These are phyloP conservation scores for Scarus forsteni DNA, from an alignment of 2,797 vertebrate species.

Conservation along the genomic window DNA sequence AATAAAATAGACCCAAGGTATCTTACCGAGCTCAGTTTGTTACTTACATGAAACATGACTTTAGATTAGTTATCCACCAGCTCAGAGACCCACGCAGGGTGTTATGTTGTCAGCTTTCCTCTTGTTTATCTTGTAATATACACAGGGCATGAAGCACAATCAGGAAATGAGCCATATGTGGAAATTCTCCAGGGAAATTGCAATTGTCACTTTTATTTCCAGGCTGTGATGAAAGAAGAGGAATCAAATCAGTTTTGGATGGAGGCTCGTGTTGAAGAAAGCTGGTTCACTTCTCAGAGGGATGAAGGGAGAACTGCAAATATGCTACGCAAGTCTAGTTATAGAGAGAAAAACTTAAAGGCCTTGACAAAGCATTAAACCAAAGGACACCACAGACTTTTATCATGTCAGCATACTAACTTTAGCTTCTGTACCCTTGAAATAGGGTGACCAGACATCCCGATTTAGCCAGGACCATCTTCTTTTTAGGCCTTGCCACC, in stretches of 20 bases:
- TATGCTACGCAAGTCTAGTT: no score
- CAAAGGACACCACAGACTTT: no score
- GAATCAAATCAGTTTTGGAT: constrained; percentile 17
- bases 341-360: no score
- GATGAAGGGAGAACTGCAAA: background rate
- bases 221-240: constrained; percentile 19
- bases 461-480: no score
- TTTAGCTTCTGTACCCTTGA: no score
- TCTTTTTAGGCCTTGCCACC: no score
- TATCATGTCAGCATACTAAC: no score
- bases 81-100: background rate
- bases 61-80: constrained; percentile 33
- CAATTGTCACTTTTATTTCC: constrained; percentile 35
- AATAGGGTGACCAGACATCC: no score
- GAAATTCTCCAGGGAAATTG: constrained; percentile 29
- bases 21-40: constrained; percentile 37
- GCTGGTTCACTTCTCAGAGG: background rate
- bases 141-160: constrained; percentile 26
- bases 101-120: constrained; percentile 16
- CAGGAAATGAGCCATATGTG: constrained; percentile 25
- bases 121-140: constrained; percentile 32
- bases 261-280: background rate
- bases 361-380: no score
- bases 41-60: constrained; percentile 40
- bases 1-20: constrained; percentile 46